These are phyloP conservation scores for Tineola bisselliella DNA, from an alignment of 2,888 invertebrate species.

Conservation along the genomic window DNA sequence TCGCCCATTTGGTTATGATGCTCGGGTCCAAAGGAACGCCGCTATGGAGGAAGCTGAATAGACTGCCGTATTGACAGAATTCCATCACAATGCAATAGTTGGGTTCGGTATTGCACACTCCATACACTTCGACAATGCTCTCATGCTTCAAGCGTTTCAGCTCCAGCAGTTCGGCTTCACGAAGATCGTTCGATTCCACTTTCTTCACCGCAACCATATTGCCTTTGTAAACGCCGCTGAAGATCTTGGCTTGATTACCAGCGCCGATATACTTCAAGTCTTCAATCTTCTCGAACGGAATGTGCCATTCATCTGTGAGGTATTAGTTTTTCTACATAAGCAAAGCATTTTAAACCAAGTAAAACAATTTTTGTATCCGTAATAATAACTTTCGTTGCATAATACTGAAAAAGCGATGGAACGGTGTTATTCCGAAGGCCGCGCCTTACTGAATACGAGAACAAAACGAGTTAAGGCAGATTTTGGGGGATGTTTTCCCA, in stretches of 20 bases:
- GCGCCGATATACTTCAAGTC: constrained; percentile 92
- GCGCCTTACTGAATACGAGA: not conserved
- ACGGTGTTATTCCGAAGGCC: not conserved
- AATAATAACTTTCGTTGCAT: not conserved
- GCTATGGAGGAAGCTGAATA: constrained; percentile 89
- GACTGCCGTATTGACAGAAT: constrained; percentile 93
- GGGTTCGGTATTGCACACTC: constrained; percentile 92
- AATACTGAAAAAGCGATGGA: not conserved
- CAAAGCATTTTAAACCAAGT: too few species aligned
- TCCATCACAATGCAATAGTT: constrained; percentile 98
- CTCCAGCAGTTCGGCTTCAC: constrained; percentile 93
- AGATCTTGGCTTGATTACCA: constrained; percentile 96
- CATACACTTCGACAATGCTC: constrained; percentile 87
- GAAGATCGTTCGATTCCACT: constrained; percentile 77
- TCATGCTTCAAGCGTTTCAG: constrained; percentile 91
- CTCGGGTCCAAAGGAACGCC: constrained; percentile 86
- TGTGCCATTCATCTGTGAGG: not conserved
- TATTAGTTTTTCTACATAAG: too few species aligned
- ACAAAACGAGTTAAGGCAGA: not conserved
- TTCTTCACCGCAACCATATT: constrained; percentile 97
- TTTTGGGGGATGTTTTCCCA: not conserved
- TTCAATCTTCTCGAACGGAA: not conserved
- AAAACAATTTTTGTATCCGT: not conserved
- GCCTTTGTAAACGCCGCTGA: constrained; percentile 82
- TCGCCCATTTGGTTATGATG: constrained; percentile 91